A percentile compares a stretch with the other conserved stretches of the same genome.
These are phyloP conservation scores for Cephus pygmeus DNA, from an alignment of 2,888 invertebrate species.

Conservation along the genomic window DNA sequence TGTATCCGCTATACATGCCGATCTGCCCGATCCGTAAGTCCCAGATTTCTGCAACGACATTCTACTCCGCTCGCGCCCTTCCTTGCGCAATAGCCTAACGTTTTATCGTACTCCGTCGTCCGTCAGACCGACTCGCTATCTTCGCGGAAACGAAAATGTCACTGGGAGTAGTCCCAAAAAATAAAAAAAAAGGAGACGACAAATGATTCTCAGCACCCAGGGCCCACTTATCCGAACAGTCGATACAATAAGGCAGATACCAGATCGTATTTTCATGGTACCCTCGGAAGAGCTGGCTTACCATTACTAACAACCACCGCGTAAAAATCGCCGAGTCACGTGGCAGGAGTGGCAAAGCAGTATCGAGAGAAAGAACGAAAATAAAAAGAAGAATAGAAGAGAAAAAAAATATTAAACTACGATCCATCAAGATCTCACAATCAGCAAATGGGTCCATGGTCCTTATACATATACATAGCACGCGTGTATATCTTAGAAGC, in stretches of 20 bases:
- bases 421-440: background rate
- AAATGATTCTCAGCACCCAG: background rate
- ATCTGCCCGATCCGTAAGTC: conserved; percentile 10
- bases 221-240: background rate
- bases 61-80: background rate
- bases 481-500: background rate
- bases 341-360: conserved; percentile 1
- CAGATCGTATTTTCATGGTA: background rate
- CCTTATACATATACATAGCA: background rate
- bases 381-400: background rate
- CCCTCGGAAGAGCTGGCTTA: background rate
- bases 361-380: background rate
- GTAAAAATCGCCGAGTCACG: background rate
- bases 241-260: background rate
- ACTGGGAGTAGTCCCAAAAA: background rate
- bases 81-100: background rate
- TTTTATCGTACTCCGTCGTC: background rate
- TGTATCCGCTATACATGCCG: conserved; percentile 51
- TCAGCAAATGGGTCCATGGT: background rate
- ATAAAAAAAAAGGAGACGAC: background rate
- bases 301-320: background rate
- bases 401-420: background rate
- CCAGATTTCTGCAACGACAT: background rate
- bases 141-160: background rate
- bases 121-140: background rate